Base-by-base conservation (phyloP, 2,888 invertebrate genomes). In the Yponomeuta malinellus region DNA sequence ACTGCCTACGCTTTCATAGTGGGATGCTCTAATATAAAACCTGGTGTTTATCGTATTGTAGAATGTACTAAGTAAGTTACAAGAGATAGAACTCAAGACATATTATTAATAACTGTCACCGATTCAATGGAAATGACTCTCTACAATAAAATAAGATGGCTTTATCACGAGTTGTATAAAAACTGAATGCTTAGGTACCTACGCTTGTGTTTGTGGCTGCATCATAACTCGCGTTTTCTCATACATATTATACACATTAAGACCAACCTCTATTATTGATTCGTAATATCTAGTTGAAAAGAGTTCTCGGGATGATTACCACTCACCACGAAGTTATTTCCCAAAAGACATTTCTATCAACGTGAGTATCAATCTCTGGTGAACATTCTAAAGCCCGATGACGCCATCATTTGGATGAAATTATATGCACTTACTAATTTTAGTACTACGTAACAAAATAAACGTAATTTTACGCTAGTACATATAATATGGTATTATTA, bases 101-200 rank as follows among this genome's bases (percentile, higher is more conserved):
- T 65, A 65, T 29, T 59, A 59, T 15, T 59, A 48, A 67, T 37
- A 67, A 67, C 15, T 43, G 67, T 48, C n/a, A 15, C 15, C 48
- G 31, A 33, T 43, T 67, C 67, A 67, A 67, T 6, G 48, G n/a
- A 67, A 67, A 59, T 15, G 3, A 8, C 43, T 43, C 15, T 59
- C 52, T 12, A 59, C 15, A 59, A 59, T 59, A 59, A 59, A 12
- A 59, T 59, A 59, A 59, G 52, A 63, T 33, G 31, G 10, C 65
- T 65, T 65, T 65, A 65, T 65, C 65, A 65, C 29, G 37, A n/a
- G 37, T 37, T 23, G 33, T n/a, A 48, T 37, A 67, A 67, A 67
- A 67, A 67, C 67, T 67, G 12, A 67, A 67, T 67, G 48, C 67
- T 12, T 15, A 59, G 48, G 48, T 59, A 59, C 52, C 23, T 23